These are phyloP conservation scores for Drosophila asahinai DNA, from an alignment of 1,140 invertebrate species.

Conservation along the genomic window DNA sequence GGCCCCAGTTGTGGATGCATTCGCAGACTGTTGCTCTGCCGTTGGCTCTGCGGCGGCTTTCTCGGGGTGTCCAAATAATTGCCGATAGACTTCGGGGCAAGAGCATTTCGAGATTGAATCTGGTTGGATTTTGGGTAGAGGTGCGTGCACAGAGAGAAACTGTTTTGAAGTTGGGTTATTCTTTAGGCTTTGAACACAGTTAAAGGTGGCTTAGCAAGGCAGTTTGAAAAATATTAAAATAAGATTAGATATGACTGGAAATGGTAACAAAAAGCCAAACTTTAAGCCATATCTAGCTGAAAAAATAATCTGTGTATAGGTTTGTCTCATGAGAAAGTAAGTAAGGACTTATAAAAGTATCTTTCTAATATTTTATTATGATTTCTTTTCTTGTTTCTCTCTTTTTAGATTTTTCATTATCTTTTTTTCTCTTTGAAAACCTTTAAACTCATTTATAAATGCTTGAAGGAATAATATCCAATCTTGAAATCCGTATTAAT, in stretches of 20 bases:
- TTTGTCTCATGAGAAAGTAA: not conserved
- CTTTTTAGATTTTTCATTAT: too few species aligned
- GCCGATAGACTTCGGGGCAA: slow-evolving; percentile 56
- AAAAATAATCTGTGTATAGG: not conserved
- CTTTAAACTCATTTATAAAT: too few species aligned
- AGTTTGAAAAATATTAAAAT: not conserved
- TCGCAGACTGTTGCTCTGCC: slow-evolving; percentile 54
- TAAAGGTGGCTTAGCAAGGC: too few species aligned
- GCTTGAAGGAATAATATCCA: too few species aligned
- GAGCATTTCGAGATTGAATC: slow-evolving; percentile 45
- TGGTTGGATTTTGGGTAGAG: slow-evolving; percentile 14
- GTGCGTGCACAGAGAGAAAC: slow-evolving; percentile 11
- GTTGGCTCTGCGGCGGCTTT: slow-evolving; percentile 38
- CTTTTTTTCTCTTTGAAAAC: too few species aligned
- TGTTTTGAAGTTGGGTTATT: too few species aligned
- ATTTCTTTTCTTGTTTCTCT: not conserved
- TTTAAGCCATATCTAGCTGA: not conserved
- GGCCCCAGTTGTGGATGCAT: slow-evolving; percentile 54
- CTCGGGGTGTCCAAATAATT: slow-evolving; percentile 62
- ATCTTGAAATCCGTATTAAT: too few species aligned
- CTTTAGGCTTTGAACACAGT: too few species aligned
- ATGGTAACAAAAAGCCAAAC: not conserved
- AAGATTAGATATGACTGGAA: not conserved
- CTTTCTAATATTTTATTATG: not conserved
- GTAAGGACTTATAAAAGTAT: not conserved